A percentile compares a stretch with the other conserved stretches of the same genome.
Evolutionary conservation across 2,888 invertebrate species (phyloP).

Genomic region (Pollenia labialis): DNA sequence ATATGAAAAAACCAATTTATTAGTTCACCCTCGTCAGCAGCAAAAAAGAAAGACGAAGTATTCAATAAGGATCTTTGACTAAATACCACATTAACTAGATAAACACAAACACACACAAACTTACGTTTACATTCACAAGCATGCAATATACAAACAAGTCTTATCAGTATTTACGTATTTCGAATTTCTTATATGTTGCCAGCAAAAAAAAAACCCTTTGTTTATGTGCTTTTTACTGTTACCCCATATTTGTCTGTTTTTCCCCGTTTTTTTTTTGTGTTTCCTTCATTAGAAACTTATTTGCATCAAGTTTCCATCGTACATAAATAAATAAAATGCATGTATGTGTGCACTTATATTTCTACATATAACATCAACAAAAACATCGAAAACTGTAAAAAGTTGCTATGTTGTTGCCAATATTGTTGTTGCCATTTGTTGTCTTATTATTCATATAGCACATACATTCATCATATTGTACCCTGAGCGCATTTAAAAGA

Average conservation of each 20-base stretch:
- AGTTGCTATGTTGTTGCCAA: conserved; percentile 51
- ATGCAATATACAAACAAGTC: conserved; percentile 30
- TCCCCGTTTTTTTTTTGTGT: conserved; percentile 12
- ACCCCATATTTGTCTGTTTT: conserved; percentile 27
- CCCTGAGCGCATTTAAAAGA: too few relatives aligned
- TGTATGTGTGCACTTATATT: background rate
- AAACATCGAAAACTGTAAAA: conserved; percentile 38
- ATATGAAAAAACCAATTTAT: too few relatives aligned
- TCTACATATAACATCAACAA: conserved; percentile 5
- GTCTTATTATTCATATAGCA: conserved; percentile 9
- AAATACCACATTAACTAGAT: conserved; percentile 1
- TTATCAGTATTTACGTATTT: conserved; percentile 60
- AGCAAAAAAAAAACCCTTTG: conserved; percentile 9
- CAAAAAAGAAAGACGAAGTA: background rate
- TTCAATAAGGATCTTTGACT: conserved; percentile 7
- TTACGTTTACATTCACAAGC: background rate
- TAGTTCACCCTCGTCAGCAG: background rate
- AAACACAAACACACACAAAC: background rate
- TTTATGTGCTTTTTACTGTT: conserved; percentile 39
- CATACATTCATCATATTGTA: background rate
- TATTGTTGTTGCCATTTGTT: conserved; percentile 35
- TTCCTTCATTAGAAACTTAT: conserved; percentile 67
- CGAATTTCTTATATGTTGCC: conserved; percentile 46
- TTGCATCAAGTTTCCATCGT: conserved; percentile 59
- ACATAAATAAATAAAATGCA: conserved; percentile 15